A percentile compares a stretch with the other conserved stretches of the same genome.
phyloP scores from a whole-genome alignment of 2,888 invertebrate genomes.

The Drosophila anomalipes region DNA sequence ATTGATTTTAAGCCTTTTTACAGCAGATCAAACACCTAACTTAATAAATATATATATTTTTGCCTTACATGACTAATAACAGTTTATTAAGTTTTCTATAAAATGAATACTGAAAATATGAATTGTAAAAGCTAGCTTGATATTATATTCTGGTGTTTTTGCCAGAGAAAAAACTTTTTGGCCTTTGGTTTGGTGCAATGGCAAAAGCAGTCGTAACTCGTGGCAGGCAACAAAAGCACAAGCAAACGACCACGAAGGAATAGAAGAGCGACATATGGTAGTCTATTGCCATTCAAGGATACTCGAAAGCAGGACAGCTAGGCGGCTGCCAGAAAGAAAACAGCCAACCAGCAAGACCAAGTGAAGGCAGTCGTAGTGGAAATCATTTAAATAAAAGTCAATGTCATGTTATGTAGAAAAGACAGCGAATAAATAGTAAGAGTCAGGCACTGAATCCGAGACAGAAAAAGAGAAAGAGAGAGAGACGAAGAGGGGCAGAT shows the following conservation, averaged over 20 bases:
- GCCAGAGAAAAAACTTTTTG: not conserved
- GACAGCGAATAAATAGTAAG: constrained; percentile 76
- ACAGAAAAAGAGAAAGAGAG: not conserved
- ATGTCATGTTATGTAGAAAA: constrained; percentile 75
- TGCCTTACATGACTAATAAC: too few species aligned
- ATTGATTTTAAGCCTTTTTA: not conserved
- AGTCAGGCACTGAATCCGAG: constrained; percentile 25
- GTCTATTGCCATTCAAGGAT: constrained; percentile 69
- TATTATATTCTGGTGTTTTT: not conserved
- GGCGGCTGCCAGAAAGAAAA: constrained; percentile 3
- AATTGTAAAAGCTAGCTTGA: not conserved
- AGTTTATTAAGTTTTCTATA: not conserved
- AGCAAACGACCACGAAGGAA: constrained; percentile 31
- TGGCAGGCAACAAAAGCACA: constrained; percentile 13
- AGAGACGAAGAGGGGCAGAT: not conserved
- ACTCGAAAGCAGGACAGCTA: constrained; percentile 25
- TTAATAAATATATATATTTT: not conserved
- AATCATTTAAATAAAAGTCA: constrained; percentile 81
- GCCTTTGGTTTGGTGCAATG: constrained; percentile 1
- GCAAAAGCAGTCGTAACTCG: constrained; percentile 27
- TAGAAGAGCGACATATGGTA: constrained; percentile 53
- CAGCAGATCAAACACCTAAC: not conserved
- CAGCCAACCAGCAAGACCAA: constrained; percentile 19
- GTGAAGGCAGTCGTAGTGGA: constrained; percentile 50
- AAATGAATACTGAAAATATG: not conserved